Conservation (phyloP, 2,113 vertebrate species). For the Anhinga anhinga region DNA sequence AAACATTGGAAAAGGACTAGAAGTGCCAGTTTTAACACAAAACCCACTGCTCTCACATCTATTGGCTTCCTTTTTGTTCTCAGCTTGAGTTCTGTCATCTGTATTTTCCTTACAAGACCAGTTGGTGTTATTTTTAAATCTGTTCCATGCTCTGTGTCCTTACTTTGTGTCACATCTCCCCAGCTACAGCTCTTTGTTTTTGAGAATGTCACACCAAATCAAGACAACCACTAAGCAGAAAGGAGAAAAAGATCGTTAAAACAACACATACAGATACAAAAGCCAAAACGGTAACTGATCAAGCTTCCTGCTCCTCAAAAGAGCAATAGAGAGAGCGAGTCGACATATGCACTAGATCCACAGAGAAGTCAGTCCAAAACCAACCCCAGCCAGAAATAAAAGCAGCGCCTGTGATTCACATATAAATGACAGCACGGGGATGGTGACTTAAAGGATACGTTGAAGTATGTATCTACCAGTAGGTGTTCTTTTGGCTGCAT, state of each 20-base stretch:
- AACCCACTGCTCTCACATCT: background rate
- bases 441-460: background rate
- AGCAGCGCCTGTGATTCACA: background rate
- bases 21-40: background rate
- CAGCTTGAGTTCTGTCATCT: background rate
- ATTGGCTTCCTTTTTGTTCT: background rate
- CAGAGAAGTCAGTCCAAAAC: background rate
- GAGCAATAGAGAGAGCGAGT: background rate
- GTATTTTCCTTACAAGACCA: background rate
- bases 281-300: background rate
- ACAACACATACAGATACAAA: background rate
- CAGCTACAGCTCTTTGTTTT: background rate
- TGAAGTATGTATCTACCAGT: background rate
- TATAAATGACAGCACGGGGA: background rate
- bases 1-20: background rate
- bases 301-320: background rate
- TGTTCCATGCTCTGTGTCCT: background rate
- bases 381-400: background rate
- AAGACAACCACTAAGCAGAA: background rate
- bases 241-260: background rate
- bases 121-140: background rate
- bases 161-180: background rate
- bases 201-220: background rate
- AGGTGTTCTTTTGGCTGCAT: background rate
- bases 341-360: background rate